phyloP scores from a whole-genome alignment of 2,113 vertebrate species.

The Oreochromis spilurus region DNA sequence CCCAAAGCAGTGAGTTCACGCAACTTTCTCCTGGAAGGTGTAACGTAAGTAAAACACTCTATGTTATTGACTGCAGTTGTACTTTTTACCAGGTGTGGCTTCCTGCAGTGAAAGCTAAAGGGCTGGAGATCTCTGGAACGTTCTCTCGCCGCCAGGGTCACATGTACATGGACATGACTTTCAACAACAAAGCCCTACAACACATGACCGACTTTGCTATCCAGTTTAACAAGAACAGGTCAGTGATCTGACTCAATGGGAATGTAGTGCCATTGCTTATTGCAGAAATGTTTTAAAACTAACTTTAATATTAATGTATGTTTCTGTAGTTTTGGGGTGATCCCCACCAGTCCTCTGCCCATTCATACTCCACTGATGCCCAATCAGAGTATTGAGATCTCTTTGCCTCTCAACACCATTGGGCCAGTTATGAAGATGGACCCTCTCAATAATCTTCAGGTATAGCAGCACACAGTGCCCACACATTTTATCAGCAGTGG shows the following conservation, averaged over 20 bases:
- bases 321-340: conserved; percentile 85
- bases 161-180: conserved; percentile 99
- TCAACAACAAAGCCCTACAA: conserved; percentile 97
- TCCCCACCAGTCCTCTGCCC: conserved; percentile 90
- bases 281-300: neutral
- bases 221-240: conserved; percentile 99
- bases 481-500: neutral
- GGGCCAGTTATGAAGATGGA: conserved; percentile 99
- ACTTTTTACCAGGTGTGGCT: conserved; percentile 83
- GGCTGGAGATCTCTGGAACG: conserved; percentile 92
- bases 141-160: conserved; percentile 95
- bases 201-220: conserved; percentile 98
- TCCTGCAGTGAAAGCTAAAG: conserved; percentile 96
- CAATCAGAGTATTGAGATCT: conserved; percentile 93
- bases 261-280: neutral
- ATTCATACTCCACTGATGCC: conserved; percentile 97
- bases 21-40: too few relatives aligned
- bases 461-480: conserved; percentile 30
- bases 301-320: neutral
- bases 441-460: conserved; percentile 97
- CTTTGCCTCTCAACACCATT: conserved; percentile 93
- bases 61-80: neutral
- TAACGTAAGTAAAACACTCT: fast-evolving
- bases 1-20: conserved; percentile 83
- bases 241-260: conserved; percentile 3